A percentile compares a stretch with the other conserved stretches of the same genome.
phyloP scores from a whole-genome alignment of 2,888 invertebrate genomes.

The Drepana falcataria region DNA sequence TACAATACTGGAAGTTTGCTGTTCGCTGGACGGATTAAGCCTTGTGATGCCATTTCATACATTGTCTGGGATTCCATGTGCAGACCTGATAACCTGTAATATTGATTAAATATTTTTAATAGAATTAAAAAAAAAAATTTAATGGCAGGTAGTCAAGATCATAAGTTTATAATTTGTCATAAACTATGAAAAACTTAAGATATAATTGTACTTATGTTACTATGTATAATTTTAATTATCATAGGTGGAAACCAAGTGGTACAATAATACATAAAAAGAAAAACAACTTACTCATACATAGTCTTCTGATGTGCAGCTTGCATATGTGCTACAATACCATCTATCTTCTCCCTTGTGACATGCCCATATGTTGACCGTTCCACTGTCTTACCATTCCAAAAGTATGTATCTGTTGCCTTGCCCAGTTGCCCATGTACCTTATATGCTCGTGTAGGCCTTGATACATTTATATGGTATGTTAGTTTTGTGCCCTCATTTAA shows the following conservation, averaged over 20 bases:
- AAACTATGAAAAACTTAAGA: too few relatives aligned
- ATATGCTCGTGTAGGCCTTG: conserved; percentile 83
- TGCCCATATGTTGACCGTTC: conserved; percentile 84
- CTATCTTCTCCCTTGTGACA: conserved; percentile 83
- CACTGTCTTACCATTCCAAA: conserved; percentile 83
- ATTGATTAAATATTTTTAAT: neutral
- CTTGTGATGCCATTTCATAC: conserved; percentile 91
- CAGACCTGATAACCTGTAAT: conserved; percentile 84
- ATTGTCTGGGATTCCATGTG: conserved; percentile 92
- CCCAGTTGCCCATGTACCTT: conserved; percentile 87
- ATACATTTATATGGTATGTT: conserved; percentile 77
- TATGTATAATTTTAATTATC: too few relatives aligned
- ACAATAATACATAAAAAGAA: too few relatives aligned
- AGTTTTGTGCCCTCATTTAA: conserved; percentile 82
- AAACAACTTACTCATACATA: conserved; percentile 86
- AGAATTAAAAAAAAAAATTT: too few relatives aligned
- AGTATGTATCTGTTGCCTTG: conserved; percentile 85
- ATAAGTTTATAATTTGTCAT: too few relatives aligned
- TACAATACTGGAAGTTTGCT: conserved; percentile 88
- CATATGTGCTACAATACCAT: conserved; percentile 85
- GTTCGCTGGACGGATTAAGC: conserved; percentile 86
- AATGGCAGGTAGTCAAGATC: too few relatives aligned
- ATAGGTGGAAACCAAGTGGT: too few relatives aligned
- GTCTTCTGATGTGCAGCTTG: conserved; percentile 92
- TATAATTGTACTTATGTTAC: too few relatives aligned